A percentile compares a stretch with the other conserved stretches of the same genome.
These are phyloP conservation scores for Psix sp. DNA, from an alignment of 1,140 invertebrate genomes.

Conservation along the genomic window DNA sequence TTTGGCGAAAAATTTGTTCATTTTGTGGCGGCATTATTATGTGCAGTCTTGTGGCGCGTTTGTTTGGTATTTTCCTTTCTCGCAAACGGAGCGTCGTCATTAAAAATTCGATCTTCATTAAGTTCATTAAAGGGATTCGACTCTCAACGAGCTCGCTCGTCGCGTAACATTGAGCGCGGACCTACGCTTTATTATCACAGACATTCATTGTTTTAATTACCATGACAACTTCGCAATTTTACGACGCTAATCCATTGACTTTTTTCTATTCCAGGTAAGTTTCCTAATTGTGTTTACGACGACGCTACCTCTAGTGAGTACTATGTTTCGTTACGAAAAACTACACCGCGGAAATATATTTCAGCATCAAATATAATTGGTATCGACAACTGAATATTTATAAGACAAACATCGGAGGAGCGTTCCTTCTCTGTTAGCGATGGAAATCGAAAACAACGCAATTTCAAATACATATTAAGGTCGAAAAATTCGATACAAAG, in stretches of 20 bases:
- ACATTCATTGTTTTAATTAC: constrained; percentile 40
- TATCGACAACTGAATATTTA: constrained; percentile 15
- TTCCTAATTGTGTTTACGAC: constrained; percentile 6
- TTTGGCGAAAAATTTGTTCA: constrained; percentile 21
- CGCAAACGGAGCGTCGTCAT: constrained; percentile 36
- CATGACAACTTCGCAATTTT: constrained; percentile 25
- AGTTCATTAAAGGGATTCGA: constrained; percentile 49
- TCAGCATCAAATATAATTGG: constrained; percentile 19
- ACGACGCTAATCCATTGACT: not conserved
- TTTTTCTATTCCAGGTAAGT: constrained; percentile 56
- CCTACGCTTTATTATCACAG: constrained; percentile 11
- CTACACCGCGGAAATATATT: not conserved
- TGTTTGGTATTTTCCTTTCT: constrained; percentile 26
- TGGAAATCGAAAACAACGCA: constrained; percentile 1
- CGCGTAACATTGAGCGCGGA: constrained; percentile 16
- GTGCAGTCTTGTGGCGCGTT: too few relatives aligned
- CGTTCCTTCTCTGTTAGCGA: not conserved
- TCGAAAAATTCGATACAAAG: constrained; percentile 5
- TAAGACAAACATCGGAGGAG: constrained; percentile 6
- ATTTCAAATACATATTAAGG: constrained; percentile 20
- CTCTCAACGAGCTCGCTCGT: constrained; percentile 15
- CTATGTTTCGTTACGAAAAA: not conserved
- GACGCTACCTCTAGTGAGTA: constrained; percentile 12
- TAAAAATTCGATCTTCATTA: constrained; percentile 57
- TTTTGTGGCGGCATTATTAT: constrained; percentile 29